Base-by-base conservation (phyloP, 2,888 invertebrate species). In the Pyrochroa serraticornis region DNA sequence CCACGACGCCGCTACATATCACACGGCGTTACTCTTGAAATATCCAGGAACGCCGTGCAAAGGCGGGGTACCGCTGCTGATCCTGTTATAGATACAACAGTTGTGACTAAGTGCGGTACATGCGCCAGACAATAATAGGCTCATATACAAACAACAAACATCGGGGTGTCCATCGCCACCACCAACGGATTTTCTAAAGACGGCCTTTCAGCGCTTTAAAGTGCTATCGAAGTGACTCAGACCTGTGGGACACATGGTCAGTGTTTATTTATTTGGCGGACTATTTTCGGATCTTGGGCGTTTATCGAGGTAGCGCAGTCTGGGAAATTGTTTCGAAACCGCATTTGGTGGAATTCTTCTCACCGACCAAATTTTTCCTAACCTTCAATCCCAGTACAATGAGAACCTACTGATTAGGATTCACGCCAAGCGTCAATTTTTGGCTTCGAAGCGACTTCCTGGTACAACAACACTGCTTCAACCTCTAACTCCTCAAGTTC, bases 1-100 rank as follows among this genome's bases (percentile, higher is more conserved):
- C 83, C 84, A 82, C 83, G 84, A 84, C 82, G 84, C 75, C 73
- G 71, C 69, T 65, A 71, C 73, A 74, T 73, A 74, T 73, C 74
- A 81, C 82, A 68, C 66, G 57, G 38, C 44, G 43, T 43, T 56
- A 44, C 41, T 44, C 57, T 42, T 46, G 51, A 57, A 57, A 57
- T 57, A 57, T 46, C 56, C 45, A 55, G 43, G 39, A 12, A 22
- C 22, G 22, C 22, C 22, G 22, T 22, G 22, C 22, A 22, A 44
- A 43, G 8, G 32, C 56, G 45, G 56, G 56, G 50, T 56, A 22
- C 22, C 22, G 56, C 49, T 5, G 56, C 49, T 50, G 49, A 56
- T 56, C 56, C 53, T 53, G 46, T 46, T 53, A 53, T 46, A 53
- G 53, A 46, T 46, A 53, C 53, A 53, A 46, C 46, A 46, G 35